A percentile compares a stretch with the other conserved stretches of the same genome.
Conservation (phyloP, 2,797 vertebrate genomes). For the Halcyon badia region DNA sequence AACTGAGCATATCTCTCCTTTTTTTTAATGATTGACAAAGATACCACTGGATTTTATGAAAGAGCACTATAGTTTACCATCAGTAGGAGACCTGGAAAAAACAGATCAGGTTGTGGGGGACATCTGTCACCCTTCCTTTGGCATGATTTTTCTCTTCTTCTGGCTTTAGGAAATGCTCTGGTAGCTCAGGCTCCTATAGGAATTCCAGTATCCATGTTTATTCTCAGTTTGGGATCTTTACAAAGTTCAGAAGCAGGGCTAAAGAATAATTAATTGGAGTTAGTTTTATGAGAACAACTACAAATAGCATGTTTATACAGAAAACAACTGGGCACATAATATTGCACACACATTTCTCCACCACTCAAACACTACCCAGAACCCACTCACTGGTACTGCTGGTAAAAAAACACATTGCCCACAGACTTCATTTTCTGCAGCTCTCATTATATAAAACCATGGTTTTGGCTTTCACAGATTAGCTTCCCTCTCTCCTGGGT, state of each 20-base stretch:
- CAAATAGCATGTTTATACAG: rapidly evolving
- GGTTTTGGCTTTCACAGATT: background rate
- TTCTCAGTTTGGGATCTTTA: background rate
- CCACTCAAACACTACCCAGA: rapidly evolving
- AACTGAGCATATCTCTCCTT: background rate
- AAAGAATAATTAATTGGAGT: background rate
- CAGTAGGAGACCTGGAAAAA: background rate
- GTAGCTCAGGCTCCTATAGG: background rate
- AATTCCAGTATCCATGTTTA: background rate
- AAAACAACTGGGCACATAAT: background rate
- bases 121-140: background rate
- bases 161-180: background rate
- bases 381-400: background rate
- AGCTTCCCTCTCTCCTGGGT: background rate
- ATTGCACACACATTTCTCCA: background rate
- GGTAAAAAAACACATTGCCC: background rate
- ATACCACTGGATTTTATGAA: background rate
- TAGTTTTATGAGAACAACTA: background rate
- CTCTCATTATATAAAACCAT: background rate
- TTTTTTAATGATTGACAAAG: background rate
- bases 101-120: background rate
- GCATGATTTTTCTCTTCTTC: background rate
- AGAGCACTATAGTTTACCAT: background rate
- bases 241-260: background rate
- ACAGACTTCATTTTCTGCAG: background rate